Conservation (phyloP, 2,113 vertebrate species). For the Sitta europaea region DNA sequence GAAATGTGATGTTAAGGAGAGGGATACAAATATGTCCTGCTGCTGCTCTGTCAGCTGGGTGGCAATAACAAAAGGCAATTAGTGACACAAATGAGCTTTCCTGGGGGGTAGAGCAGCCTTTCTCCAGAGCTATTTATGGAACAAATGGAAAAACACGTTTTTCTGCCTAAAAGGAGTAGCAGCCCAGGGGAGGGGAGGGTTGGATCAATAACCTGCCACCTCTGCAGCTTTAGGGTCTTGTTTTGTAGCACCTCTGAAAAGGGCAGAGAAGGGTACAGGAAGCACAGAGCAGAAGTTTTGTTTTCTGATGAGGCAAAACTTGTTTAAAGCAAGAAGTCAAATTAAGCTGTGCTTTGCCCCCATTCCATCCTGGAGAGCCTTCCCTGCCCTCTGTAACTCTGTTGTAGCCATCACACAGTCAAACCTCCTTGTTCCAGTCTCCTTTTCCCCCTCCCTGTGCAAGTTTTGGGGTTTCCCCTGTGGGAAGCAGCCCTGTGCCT, state of each 20-base stretch:
- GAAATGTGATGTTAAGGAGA: neutral
- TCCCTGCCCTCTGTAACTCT: neutral
- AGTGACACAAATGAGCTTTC: neutral
- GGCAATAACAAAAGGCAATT: neutral
- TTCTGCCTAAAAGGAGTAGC: neutral
- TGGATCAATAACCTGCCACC: neutral
- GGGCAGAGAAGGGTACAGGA: neutral
- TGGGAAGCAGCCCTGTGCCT: neutral
- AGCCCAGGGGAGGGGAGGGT: neutral
- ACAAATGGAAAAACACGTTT: neutral
- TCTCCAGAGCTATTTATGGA: neutral
- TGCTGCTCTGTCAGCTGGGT: neutral
- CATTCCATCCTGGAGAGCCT: neutral
- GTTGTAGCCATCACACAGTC: neutral
- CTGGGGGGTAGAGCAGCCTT: neutral
- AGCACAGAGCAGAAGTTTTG: neutral
- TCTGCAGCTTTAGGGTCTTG: neutral
- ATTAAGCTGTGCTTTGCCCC: accelerated
- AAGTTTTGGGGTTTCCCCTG: neutral
- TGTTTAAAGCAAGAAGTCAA: neutral
- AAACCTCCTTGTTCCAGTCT: neutral
- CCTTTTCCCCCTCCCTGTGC: neutral
- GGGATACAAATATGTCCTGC: neutral
- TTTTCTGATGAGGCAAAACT: neutral
- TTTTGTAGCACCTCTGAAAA: neutral